Conservation (phyloP, 2,797 vertebrate genomes). For the Myripristis jacobus region DNA sequence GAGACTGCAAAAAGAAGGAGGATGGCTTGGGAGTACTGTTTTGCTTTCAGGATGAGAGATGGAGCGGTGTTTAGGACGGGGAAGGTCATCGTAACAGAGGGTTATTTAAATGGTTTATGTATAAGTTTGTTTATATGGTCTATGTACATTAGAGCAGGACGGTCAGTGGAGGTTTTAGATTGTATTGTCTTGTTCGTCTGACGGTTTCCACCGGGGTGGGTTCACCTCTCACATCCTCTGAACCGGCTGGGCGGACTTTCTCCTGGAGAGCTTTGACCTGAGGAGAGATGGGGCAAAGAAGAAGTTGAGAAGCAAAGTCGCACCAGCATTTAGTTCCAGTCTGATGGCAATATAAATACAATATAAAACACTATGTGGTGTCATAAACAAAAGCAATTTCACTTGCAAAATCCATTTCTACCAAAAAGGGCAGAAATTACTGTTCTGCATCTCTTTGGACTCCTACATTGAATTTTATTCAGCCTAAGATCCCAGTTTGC, state of each 20-base stretch:
- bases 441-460: too few species aligned
- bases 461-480: too few species aligned
- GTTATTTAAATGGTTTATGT: conserved; percentile 66
- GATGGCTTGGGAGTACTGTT: conserved; percentile 13
- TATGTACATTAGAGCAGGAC: conserved; percentile 63
- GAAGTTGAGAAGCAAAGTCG: neutral
- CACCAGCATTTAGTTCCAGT: neutral
- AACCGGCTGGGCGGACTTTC: conserved; percentile 91
- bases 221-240: conserved; percentile 91
- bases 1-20: conserved; percentile 51
- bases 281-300: conserved; percentile 6
- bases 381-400: neutral
- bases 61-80: conserved; percentile 37
- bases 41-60: conserved; percentile 44
- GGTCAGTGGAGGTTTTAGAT: conserved; percentile 66
- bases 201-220: conserved; percentile 44
- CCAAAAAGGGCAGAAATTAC: neutral
- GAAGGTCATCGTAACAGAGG: conserved; percentile 49
- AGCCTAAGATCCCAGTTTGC: too few species aligned
- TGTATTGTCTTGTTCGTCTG: conserved; percentile 59
- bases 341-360: neutral
- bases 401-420: neutral
- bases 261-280: conserved; percentile 97
- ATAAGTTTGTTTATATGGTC: conserved; percentile 61
- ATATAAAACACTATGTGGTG: neutral